These are phyloP conservation scores for Hycleus phaleratus DNA, from an alignment of 1,140 invertebrate genomes.

Conservation along the genomic window DNA sequence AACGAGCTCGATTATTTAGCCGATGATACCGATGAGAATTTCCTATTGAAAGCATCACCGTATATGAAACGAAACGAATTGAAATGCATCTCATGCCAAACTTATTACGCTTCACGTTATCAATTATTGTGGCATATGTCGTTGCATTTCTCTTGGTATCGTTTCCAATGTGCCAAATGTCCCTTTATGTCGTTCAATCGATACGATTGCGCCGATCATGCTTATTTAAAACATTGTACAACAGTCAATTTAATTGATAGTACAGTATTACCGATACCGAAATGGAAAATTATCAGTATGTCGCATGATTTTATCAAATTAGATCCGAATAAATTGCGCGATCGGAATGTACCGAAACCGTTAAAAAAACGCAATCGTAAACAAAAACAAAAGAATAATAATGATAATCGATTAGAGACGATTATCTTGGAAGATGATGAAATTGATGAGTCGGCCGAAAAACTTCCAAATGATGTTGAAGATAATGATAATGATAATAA, in stretches of 20 bases:
- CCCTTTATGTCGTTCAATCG: conserved; percentile 40
- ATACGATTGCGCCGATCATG: conserved; percentile 39
- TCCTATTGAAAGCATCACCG: conserved; percentile 3
- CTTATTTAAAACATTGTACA: conserved; percentile 36
- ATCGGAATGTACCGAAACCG: background rate
- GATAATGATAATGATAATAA: background rate
- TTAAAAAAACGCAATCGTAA: background rate
- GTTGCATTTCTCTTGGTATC: conserved; percentile 41
- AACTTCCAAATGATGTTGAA: background rate
- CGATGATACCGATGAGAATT: conserved; percentile 4
- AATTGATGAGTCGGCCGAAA: background rate
- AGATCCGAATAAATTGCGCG: background rate
- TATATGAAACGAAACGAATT: conserved; percentile 28
- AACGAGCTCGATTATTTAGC: conserved; percentile 2
- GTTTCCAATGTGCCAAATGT: conserved; percentile 42
- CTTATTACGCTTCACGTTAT: conserved; percentile 33
- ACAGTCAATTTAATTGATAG: conserved; percentile 31
- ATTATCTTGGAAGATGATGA: conserved; percentile 9
- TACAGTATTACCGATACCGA: conserved; percentile 35
- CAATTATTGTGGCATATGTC: conserved; percentile 42
- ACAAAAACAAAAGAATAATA: background rate
- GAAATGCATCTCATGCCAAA: conserved; percentile 39
- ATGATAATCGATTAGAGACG: conserved; percentile 1
- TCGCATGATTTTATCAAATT: conserved; percentile 25
- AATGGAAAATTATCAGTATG: conserved; percentile 28